phyloP scores from a whole-genome alignment of 2,797 vertebrate species.

The Lepus oiostolus region DNA sequence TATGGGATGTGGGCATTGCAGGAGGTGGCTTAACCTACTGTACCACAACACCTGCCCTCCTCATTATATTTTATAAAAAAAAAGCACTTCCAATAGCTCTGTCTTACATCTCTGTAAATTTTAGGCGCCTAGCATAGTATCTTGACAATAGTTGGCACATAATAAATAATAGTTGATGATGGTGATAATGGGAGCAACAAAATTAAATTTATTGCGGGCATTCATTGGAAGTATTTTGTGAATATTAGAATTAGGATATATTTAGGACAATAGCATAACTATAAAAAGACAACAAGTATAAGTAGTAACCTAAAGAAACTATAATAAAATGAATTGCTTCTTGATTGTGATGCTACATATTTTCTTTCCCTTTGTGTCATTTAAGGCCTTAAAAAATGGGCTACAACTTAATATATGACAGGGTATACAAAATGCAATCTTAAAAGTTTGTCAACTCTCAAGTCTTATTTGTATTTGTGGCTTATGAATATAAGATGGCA shows the following conservation, averaged over 20 bases:
- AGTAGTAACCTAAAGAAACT: background rate
- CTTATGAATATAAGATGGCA: background rate
- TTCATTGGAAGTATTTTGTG: background rate
- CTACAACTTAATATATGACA: background rate
- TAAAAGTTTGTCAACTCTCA: background rate
- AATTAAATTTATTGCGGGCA: background rate
- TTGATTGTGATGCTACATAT: conserved; percentile 14
- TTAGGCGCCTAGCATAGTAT: background rate
- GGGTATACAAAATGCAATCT: background rate
- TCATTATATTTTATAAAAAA: background rate
- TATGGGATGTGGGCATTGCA: no score
- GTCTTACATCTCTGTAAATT: background rate
- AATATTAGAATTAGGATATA: background rate
- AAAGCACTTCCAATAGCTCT: background rate
- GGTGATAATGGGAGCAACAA: background rate
- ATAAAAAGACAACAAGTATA: background rate
- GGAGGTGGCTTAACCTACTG: no score
- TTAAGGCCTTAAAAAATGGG: conserved; percentile 1
- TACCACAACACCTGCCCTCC: no score
- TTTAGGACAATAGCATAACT: background rate
- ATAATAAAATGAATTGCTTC: background rate
- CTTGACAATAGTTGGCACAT: background rate
- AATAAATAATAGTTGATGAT: background rate
- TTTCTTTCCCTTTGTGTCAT: conserved; percentile 21
- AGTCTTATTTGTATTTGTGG: background rate